Evolutionary conservation across 1,140 invertebrate genomes (phyloP), one percentile per base, ranked within the genome.

Genomic region (Venustaconcha ellipsiformis): DNA sequence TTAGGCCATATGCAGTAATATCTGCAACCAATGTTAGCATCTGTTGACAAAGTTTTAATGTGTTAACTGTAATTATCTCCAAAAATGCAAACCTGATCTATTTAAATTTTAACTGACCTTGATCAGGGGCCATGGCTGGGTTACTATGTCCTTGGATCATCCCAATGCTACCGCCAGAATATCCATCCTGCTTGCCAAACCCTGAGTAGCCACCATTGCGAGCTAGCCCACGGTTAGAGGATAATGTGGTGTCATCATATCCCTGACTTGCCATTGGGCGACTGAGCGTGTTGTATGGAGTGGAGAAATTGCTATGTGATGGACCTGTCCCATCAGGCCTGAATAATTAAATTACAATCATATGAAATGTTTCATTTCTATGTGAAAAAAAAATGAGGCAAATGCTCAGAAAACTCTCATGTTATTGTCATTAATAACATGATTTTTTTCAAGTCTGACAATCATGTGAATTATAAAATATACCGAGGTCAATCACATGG

Each of bases 201-300:
- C 60, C 57, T 18, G 68, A 68, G 67, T 79, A 78, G 23, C 79
- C 74, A 67, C 78, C 71, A 13, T 62, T 71, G 55, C 72, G 68
- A 20, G 55, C 63, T 30, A 69, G 78, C 15, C 74, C 74, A 26
- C 80, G 80, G 13, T 83, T 81, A 56, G 84, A 78, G 18, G 84
- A 80, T 64, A 89, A 65, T 17, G 88, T 89, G 75, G 80, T 82
- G 72, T 89, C 88, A 72, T 88, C 86, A 72, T 88, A 88, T 48
- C 88, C 88, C 56, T 88, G 87, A 60, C 81, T 84, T 56, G 80
- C 81, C 20, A 83, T 84, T 14, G 84, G 86, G 26, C 84, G 80
- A 70, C 80, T 84, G 48, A 88, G 80, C 0, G 86, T 88, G 74
- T 82, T 86, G 73, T 86, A 87, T 20, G 82, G 81, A 1, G 81